phyloP scores from a whole-genome alignment of 2,888 invertebrate genomes.

The Himalopsyche japonica region DNA sequence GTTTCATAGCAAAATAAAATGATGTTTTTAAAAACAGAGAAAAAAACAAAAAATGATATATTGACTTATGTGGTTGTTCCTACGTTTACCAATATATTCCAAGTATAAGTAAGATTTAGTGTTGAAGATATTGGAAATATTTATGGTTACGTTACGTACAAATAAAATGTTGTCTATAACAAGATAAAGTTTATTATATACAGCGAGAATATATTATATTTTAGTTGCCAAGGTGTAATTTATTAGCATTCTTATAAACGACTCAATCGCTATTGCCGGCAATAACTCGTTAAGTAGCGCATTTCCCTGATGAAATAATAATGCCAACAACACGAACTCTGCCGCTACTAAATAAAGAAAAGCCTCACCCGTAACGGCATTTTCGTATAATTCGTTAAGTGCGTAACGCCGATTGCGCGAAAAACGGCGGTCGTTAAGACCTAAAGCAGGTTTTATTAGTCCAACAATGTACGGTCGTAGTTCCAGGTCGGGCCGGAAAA shows the following conservation, averaged over 20 bases:
- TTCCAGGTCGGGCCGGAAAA: neutral
- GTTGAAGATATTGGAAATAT: too few relatives aligned
- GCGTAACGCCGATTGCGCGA: constrained; percentile 26
- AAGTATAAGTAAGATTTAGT: too few relatives aligned
- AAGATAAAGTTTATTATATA: too few relatives aligned
- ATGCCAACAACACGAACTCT: neutral
- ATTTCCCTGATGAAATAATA: neutral
- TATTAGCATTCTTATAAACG: neutral
- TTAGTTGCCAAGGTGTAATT: neutral
- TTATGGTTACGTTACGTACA: too few relatives aligned
- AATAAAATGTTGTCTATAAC: too few relatives aligned
- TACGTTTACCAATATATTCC: too few relatives aligned
- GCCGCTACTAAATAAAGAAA: constrained; percentile 9
- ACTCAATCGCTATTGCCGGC: neutral
- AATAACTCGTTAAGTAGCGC: neutral
- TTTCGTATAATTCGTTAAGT: constrained; percentile 28
- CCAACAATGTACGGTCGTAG: neutral
- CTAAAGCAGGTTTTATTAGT: constrained; percentile 2
- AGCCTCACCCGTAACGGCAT: neutral
- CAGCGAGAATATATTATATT: too few relatives aligned
- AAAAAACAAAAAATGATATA: too few relatives aligned
- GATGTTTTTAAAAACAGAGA: too few relatives aligned
- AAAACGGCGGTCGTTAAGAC: constrained; percentile 17
- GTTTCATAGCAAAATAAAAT: too few relatives aligned
- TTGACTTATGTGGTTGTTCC: too few relatives aligned